Evolutionary conservation across 1,140 invertebrate genomes (phyloP), one percentile per base, ranked within the genome.

Genomic region (Aphelinus atriplicis): DNA sequence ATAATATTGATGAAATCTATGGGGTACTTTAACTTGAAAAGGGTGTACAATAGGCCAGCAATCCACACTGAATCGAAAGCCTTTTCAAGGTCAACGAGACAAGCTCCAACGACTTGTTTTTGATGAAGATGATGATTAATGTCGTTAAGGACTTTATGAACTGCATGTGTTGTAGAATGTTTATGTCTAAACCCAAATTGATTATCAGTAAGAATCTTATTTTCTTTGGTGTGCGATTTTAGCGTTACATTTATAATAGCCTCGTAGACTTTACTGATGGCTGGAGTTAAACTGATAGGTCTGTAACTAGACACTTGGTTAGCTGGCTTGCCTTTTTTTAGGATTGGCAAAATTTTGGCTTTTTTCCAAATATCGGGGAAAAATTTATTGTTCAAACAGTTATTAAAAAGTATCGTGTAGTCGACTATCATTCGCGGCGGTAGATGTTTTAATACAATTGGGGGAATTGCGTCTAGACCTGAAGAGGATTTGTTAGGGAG

Each of bases 81-180:
- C 51, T 82, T 83, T 71, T 82, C 78, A 1, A 84, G 75, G 73
- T 86, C 83, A 6, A 84, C 73, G 7, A 82, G 67, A 6, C 79
- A 78, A 2, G 80, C 74, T 2, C 71, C 82, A 2, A 81, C 81
- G 47, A 66, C 76, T 58, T 78, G 62, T 4, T 76, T 71, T 6
- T 73, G 73, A 42, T 81, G 81, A 42, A 80, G 70, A 6, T 62
- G 63, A 50, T 65, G 62, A 10, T 60, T 65, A 1, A 69, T 73
- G 56, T 77, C 76, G 9, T 73, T 73, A 0, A 45, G 26, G 7
- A 80, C 51, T 60, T 77, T 80, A 2, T 42, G 75, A 6, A 80
- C 60, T 0, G 74, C 75, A 43, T 79, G 77, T n/a, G 67, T 7
- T 9, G 77, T 79, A 0, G 74, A 74, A 26, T 79, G 73, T 26